Conservation (phyloP, 2,797 vertebrate species). For the Heteromormyrus szaboi region DNA sequence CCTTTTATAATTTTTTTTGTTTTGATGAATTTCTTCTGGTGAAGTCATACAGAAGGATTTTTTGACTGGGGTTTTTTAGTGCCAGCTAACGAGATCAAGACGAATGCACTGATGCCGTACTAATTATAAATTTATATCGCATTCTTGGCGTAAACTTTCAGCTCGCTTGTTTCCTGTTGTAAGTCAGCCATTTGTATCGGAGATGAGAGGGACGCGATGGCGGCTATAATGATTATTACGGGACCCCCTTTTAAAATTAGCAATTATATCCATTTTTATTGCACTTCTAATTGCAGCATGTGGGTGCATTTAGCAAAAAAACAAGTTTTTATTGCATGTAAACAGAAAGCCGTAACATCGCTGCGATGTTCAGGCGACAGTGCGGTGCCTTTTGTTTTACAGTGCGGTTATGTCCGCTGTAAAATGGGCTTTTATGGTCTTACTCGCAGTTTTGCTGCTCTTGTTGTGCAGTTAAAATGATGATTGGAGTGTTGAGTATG, state of each 20-base stretch:
- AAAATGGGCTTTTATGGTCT: not conserved
- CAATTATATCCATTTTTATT: not conserved
- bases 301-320: not conserved
- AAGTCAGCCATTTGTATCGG: not conserved
- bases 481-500: not conserved
- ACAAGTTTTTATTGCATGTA: constrained; percentile 19
- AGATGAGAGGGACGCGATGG: not conserved
- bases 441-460: not conserved
- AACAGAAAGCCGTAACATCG: constrained; percentile 2
- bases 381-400: not conserved
- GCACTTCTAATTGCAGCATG: not conserved
- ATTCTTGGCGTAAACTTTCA: not conserved
- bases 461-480: not conserved
- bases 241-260: not conserved
- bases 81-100: not conserved
- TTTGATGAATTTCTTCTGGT: not conserved
- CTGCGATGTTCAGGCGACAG: not conserved
- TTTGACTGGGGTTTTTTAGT: not conserved
- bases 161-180: not conserved
- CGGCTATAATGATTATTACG: not conserved
- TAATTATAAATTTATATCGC: not conserved
- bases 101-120: not conserved
- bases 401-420: not conserved
- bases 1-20: not conserved
- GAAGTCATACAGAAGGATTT: not conserved